Conservation (phyloP, 2,797 vertebrate genomes). For the Erethizon dorsatum region DNA sequence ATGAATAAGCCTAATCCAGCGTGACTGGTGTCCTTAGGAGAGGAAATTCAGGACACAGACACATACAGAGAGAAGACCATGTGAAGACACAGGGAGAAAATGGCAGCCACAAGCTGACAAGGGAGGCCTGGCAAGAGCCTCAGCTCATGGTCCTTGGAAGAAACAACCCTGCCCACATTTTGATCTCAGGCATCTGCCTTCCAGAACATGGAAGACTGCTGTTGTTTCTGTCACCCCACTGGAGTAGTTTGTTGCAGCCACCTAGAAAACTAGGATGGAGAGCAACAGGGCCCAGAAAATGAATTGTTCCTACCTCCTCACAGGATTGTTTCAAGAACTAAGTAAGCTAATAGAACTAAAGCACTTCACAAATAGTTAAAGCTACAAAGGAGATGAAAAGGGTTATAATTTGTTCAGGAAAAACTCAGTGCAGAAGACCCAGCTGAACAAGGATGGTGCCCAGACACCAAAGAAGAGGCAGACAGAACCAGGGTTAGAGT, state of each 20-base stretch:
- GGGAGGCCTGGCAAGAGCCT: background rate
- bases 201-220: background rate
- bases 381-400: background rate
- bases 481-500: background rate
- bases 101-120: background rate
- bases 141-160: background rate
- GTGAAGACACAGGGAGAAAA: background rate
- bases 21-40: background rate
- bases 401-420: background rate
- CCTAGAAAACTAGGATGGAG: background rate
- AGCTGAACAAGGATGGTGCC: background rate
- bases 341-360: background rate
- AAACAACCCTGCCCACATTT: background rate
- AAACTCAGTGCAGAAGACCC: background rate
- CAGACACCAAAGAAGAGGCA: background rate
- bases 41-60: background rate
- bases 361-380: background rate
- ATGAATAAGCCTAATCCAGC: background rate
- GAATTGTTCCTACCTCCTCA: background rate
- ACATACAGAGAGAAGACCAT: background rate
- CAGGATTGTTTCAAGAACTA: background rate
- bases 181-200: background rate
- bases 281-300: background rate
- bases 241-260: background rate
- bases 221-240: background rate